Percentiles rank a stretch among this genome's conserved stretches.
These are phyloP conservation scores for Apteryx owenii DNA, from an alignment of 2,113 vertebrate species.

Conservation along the genomic window DNA sequence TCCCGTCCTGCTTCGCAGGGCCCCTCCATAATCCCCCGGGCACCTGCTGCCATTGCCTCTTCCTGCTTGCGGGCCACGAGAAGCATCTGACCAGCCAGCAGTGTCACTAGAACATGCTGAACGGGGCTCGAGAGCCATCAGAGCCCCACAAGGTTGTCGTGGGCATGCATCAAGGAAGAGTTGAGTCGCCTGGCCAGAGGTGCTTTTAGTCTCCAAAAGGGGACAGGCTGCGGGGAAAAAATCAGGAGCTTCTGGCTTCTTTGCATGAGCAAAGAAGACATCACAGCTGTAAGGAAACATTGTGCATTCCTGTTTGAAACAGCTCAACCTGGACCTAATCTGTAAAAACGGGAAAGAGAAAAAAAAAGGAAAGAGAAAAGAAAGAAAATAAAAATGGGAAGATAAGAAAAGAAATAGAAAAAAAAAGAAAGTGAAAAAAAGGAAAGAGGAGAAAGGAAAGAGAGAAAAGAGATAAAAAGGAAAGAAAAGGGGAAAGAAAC, in stretches of 20 bases:
- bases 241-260: not conserved
- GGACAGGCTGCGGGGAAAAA: not conserved
- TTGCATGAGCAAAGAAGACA: not conserved
- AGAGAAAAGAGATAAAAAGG: too few relatives aligned
- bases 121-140: not conserved
- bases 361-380: too few relatives aligned
- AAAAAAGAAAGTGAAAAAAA: too few relatives aligned
- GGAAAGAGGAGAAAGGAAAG: too few relatives aligned
- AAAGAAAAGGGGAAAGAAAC: too few relatives aligned
- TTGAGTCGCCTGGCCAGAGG: not conserved
- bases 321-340: not conserved
- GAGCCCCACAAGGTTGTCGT: too few relatives aligned
- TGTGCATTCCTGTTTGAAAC: too few relatives aligned
- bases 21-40: not conserved
- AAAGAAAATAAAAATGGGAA: too few relatives aligned
- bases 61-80: not conserved
- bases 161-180: too few relatives aligned
- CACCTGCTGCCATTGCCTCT: not conserved
- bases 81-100: not conserved
- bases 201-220: not conserved
- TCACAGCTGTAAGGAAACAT: not conserved
- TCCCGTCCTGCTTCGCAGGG: conserved; percentile 79
- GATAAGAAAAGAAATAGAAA: too few relatives aligned
- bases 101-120: not conserved
- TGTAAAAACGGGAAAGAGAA: not conserved